Evolutionary conservation across 2,888 invertebrate species (phyloP).

Genomic region (Smittia aterrima): DNA sequence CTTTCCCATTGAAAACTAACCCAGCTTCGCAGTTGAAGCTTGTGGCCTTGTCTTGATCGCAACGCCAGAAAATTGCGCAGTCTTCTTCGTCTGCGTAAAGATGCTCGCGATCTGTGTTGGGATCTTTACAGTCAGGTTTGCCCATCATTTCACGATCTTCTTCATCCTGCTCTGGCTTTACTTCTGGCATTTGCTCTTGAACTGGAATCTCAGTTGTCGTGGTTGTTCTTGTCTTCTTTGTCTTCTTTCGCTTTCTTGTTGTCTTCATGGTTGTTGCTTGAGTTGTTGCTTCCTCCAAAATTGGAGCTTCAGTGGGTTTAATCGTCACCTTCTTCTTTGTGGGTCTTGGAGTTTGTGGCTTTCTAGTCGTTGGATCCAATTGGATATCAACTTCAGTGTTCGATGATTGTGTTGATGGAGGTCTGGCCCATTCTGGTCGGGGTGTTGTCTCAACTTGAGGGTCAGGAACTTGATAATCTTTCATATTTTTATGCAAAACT

Average conservation of each 20-base stretch:
- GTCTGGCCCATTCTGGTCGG: conserved; percentile 77
- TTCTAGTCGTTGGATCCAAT: conserved; percentile 48
- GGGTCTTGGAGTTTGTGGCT: conserved; percentile 47
- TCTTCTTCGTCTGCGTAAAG: conserved; percentile 50
- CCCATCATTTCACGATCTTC: conserved; percentile 39
- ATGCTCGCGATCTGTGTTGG: conserved; percentile 54
- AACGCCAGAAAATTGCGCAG: conserved; percentile 74
- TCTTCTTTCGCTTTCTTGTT: background rate
- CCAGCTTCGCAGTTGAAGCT: conserved; percentile 72
- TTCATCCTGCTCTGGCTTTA: conserved; percentile 8
- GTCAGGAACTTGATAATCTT: conserved; percentile 66
- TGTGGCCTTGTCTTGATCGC: conserved; percentile 73
- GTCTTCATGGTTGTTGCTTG: background rate
- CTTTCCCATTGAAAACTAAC: conserved; percentile 71
- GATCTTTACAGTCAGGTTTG: conserved; percentile 39
- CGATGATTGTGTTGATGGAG: conserved; percentile 65
- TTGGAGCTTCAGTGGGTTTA: background rate
- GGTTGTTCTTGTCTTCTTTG: conserved; percentile 44
- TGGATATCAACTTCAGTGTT: conserved; percentile 58
- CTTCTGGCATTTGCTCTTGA: background rate
- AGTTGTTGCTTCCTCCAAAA: background rate
- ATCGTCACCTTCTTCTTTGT: conserved; percentile 25
- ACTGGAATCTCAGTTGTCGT: conserved; percentile 44
- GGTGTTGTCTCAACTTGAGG: conserved; percentile 65
- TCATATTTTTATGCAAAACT: conserved; percentile 71